Percentiles rank a stretch among this genome's conserved stretches.
Conservation (phyloP, 2,113 vertebrate species). For the Heliornis fulica region DNA sequence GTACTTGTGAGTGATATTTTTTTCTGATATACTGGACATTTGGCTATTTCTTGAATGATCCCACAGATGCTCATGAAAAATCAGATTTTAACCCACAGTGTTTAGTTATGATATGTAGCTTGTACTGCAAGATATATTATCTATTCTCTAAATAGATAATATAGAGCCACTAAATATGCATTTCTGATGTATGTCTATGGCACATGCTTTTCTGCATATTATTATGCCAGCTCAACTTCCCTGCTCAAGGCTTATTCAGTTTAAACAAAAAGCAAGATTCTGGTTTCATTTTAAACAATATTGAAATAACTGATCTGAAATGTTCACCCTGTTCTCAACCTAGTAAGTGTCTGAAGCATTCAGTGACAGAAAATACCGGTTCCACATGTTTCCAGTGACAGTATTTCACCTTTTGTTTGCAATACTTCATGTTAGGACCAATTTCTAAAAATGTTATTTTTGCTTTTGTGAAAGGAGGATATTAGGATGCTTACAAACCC, state of each 20-base stretch:
- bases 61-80: neutral
- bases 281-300: neutral
- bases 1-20: neutral
- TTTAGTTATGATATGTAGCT: neutral
- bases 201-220: neutral
- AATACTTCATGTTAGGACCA: neutral
- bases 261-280: neutral
- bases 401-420: neutral
- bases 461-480: neutral
- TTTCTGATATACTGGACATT: neutral
- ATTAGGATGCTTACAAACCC: neutral
- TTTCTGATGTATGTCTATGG: neutral
- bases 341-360: neutral
- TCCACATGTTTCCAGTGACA: neutral
- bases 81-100: neutral
- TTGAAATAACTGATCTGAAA: neutral
- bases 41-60: neutral
- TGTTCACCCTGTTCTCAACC: neutral
- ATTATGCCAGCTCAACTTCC: neutral
- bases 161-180: neutral
- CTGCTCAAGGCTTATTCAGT: neutral
- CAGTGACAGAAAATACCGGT: neutral
- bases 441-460: neutral
- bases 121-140: neutral
- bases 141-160: neutral